These are phyloP conservation scores for Caerostris extrusa DNA, from an alignment of 1,140 invertebrate species.

Conservation along the genomic window DNA sequence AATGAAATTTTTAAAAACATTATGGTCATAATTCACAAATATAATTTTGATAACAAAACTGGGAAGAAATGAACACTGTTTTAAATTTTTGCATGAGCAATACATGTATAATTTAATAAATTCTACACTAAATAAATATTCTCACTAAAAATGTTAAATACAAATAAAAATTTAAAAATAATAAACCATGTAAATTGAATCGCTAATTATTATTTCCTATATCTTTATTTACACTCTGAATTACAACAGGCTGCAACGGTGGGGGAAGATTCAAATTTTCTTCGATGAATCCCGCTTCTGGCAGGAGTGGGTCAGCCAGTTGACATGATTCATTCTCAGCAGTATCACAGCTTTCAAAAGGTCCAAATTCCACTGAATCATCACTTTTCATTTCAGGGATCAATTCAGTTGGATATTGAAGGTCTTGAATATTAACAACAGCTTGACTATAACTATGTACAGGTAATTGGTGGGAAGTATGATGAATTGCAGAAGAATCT, in stretches of 20 bases:
- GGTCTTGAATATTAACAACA: constrained; percentile 62
- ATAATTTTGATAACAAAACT: neutral
- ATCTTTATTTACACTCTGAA: constrained; percentile 63
- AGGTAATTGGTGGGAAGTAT: neutral
- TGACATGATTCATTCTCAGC: neutral
- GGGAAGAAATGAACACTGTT: neutral
- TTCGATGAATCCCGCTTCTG: constrained; percentile 60
- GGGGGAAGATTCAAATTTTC: constrained; percentile 77
- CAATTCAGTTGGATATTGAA: constrained; percentile 69
- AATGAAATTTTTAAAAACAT: no score
- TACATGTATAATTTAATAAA: neutral
- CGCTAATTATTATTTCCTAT: constrained; percentile 1
- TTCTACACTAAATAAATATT: neutral
- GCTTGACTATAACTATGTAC: constrained; percentile 26
- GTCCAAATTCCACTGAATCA: constrained; percentile 29
- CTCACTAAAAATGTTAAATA: neutral
- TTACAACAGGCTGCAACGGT: constrained; percentile 76
- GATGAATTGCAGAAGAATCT: neutral
- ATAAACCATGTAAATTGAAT: neutral
- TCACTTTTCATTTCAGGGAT: constrained; percentile 30
- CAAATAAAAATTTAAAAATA: neutral
- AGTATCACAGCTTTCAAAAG: constrained; percentile 27
- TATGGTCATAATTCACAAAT: no score
- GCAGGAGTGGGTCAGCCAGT: constrained; percentile 73
- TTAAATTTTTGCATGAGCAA: neutral